Evolutionary conservation across 2,797 vertebrate species (phyloP), one percentile per base, ranked within the genome.

Genomic region (Enteromius radiatus): DNA sequence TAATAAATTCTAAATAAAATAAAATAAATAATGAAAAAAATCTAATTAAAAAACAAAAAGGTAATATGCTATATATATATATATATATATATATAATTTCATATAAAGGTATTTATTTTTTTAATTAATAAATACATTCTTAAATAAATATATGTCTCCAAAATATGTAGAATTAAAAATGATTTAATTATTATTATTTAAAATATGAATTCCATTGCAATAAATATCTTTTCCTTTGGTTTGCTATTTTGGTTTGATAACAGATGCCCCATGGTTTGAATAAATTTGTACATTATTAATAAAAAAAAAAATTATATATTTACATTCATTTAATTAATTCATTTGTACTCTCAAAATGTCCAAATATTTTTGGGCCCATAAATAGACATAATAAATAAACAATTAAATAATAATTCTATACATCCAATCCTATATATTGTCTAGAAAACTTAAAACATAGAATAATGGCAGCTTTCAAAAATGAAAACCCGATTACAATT

Each of bases 401-500:
- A 31, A 63, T 31, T 3, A 15, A 7, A 61, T 28, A 17, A 63
- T 31, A 31, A 63, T 31, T 63, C 1, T 63, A 38, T 5, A 67
- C 19, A 38, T 67, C 21, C 14, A 26, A 41, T 59, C 10, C 31
- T 23, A 74, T 23, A 5, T 10, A 38, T 56, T 54, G 21, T n/a
- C 6, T 17, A 54, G 31, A 54, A 54, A 8, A 21, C 4, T 28
- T 0, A 47, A 71, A 71, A 49, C 1, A 47, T 4, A 31, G 6
- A 23, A 56, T 80, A 84, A 84, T 5, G 21, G 63, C 12, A 63
- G 43, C 15, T 59, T 28, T 2, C 2, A 19, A 70, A 45, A 45
- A 5, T 47, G 5, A 11, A 70, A 70, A 9, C 43, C 49, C 2
- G 31, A 31, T 31, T 49, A 19, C 9, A 26, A 45, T 9, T 15